Conservation (phyloP, 2,888 invertebrate genomes). For the Monopis laevigella region DNA sequence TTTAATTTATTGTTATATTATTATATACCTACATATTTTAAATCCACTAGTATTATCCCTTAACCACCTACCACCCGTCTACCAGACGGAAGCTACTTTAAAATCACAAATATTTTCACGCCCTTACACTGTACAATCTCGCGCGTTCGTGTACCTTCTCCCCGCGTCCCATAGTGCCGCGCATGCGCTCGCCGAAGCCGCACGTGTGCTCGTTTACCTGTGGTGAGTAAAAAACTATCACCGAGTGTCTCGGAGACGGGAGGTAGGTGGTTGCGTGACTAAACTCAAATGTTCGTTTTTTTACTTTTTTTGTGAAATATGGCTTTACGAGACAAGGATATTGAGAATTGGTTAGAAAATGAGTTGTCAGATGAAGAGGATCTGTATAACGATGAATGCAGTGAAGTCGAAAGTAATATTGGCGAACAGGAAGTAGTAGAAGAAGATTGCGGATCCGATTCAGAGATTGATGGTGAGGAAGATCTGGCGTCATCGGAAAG, state of each 20-base stretch:
- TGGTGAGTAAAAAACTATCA: not conserved
- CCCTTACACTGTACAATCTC: no score
- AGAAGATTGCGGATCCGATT: not conserved
- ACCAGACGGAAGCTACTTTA: no score
- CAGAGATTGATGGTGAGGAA: not conserved
- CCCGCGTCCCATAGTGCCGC: not conserved
- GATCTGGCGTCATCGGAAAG: not conserved
- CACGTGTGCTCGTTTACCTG: not conserved
- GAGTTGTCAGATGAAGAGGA: not conserved
- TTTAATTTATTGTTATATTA: no score
- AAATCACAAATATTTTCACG: no score
- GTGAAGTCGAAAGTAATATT: not conserved
- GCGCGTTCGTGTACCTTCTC: not conserved
- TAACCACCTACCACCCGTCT: not conserved
- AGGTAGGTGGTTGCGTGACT: no score
- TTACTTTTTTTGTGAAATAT: not conserved
- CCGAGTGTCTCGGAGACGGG: not conserved
- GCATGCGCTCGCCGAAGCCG: not conserved
- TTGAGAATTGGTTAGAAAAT: not conserved
- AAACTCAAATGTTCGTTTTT: no score
- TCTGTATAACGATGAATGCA: not conserved
- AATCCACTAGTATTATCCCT: not conserved
- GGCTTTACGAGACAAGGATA: not conserved
- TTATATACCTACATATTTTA: no score
- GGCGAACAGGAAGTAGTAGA: not conserved